phyloP scores from a whole-genome alignment of 2,113 vertebrate species.

The Takifugu bimaculatus region DNA sequence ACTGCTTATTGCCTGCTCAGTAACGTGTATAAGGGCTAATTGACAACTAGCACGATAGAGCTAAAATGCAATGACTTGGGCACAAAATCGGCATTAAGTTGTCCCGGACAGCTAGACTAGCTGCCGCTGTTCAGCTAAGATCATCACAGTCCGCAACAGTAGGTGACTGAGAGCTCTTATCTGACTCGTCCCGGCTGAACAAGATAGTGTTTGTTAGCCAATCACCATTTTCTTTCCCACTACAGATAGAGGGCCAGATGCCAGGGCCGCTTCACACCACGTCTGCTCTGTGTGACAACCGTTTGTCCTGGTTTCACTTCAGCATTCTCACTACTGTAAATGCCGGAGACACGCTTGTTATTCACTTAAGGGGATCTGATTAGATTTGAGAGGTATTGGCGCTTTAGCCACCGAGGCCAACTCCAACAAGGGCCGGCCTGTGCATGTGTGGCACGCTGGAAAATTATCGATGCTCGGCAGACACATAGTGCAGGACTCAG shows the following conservation, averaged over 20 bases:
- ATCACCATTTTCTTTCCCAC: slow-evolving; percentile 59
- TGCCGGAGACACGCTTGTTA: slow-evolving; percentile 72
- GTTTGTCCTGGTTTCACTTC: slow-evolving; percentile 63
- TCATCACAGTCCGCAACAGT: slow-evolving; percentile 60
- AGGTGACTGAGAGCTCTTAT: slow-evolving; percentile 56
- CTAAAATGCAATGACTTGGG: neutral
- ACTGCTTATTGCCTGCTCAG: no score
- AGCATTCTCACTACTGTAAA: slow-evolving; percentile 69
- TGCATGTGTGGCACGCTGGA: slow-evolving; percentile 59
- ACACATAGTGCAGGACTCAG: slow-evolving; percentile 37
- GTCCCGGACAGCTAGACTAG: slow-evolving; percentile 33
- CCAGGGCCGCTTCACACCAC: slow-evolving; percentile 43
- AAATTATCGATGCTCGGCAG: slow-evolving; percentile 45
- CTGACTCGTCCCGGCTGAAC: slow-evolving; percentile 48
- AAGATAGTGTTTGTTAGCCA: slow-evolving; percentile 67
- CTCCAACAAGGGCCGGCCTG: slow-evolving; percentile 57
- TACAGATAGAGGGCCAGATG: slow-evolving; percentile 43
- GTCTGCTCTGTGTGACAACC: slow-evolving; percentile 56
- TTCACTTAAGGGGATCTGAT: slow-evolving; percentile 68
- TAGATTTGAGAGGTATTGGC: slow-evolving; percentile 66
- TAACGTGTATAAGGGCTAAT: neutral
- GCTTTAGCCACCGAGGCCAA: slow-evolving; percentile 61
- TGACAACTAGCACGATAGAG: neutral
- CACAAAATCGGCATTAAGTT: slow-evolving; percentile 35
- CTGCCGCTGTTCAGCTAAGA: slow-evolving; percentile 31